Percentiles rank a stretch among this genome's conserved stretches.
Conservation (phyloP, 2,797 vertebrate species). For the Gymnocypris eckloni region DNA sequence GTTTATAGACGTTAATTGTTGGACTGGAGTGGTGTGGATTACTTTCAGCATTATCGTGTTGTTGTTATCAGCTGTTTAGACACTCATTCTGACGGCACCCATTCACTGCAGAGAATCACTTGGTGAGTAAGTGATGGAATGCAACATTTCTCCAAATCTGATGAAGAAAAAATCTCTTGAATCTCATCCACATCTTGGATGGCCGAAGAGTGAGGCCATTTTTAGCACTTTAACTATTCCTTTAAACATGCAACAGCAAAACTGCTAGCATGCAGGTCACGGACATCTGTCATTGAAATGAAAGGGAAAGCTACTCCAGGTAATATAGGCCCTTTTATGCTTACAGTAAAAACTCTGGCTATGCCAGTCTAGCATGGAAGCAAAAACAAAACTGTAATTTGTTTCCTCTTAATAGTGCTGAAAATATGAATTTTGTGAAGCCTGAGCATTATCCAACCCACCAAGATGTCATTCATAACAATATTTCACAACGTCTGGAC, state of each 20-base stretch:
- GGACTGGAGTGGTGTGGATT: background rate
- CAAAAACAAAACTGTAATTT: background rate
- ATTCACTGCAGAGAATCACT: background rate
- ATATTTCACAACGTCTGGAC: constrained; percentile 13
- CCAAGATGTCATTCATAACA: constrained; percentile 26
- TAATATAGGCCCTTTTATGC: background rate
- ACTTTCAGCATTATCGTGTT: background rate
- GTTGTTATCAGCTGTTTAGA: background rate
- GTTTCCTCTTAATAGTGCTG: background rate
- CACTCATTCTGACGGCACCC: background rate
- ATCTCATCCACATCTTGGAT: background rate
- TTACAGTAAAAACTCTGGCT: background rate
- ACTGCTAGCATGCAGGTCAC: background rate
- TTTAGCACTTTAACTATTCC: background rate
- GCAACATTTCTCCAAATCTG: background rate
- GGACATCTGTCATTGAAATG: background rate
- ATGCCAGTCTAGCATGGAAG: background rate
- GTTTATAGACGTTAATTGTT: background rate
- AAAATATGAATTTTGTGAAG: background rate
- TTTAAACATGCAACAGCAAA: background rate
- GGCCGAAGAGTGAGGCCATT: background rate
- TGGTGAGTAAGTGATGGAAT: background rate
- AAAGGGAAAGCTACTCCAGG: background rate
- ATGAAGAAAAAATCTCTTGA: background rate
- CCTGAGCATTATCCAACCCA: background rate